Evolutionary conservation across 2,797 vertebrate genomes (phyloP), one percentile per base, ranked within the genome.

Genomic region (Rhynchotus rufescens): DNA sequence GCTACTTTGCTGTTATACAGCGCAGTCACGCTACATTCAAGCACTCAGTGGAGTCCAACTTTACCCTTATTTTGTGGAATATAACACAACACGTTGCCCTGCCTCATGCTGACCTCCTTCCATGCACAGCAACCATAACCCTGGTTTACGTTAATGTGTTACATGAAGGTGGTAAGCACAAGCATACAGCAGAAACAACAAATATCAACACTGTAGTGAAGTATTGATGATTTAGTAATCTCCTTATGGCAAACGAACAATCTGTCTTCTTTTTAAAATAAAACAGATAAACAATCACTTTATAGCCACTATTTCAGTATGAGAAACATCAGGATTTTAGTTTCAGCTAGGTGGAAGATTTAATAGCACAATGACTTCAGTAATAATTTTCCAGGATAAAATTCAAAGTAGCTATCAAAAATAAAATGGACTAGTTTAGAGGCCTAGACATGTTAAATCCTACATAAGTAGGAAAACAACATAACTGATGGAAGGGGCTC

Each of bases 21-120:
- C 51, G 38, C 1, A 0, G n/a, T 6, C 60, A n/a, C 34, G 68
- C 3, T 0, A 21, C 12, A 68, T 10, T 52, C 0, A 0, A 73
- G 62, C 23, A 66, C n/a, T 30, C 38, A 3, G 22, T 8, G 19
- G 64, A 59, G 45, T 9, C 51, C 57, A 80, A 5, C 22, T 49
- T 87, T 90, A 71, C 75, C 86, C 45, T 65, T 17, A 6, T 25
- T 47, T 67, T 10, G 28, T 68, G 8, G 34, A 67, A 71, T 54
- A 61, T 12, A 4, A 13, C 68, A 54, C 22, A 38, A 62, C 38
- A 16, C 52, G 32, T 7, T 25, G 10, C 32, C 15, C 14, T 21
- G 30, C 32, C 44, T 44, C 44, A 28, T 49, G 49, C 62, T 44
- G 60, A 87, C 60, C 26, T 65, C 56, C 71, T 89, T 66, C 62